These are phyloP conservation scores for Dione juno DNA, from an alignment of 2,888 invertebrate species.

Conservation along the genomic window DNA sequence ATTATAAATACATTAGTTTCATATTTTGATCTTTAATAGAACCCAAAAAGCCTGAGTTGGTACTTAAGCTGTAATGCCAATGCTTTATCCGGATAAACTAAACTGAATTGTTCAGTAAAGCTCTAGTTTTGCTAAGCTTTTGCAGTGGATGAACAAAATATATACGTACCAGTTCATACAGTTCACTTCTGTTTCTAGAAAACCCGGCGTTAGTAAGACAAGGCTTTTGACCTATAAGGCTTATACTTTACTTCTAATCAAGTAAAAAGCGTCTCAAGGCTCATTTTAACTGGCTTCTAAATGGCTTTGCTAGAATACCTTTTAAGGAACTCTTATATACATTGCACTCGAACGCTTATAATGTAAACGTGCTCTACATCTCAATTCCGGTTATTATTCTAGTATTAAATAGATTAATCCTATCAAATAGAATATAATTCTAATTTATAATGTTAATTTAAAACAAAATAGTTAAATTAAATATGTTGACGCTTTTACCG, in stretches of 20 bases:
- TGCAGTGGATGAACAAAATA: slow-evolving; percentile 7
- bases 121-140: slow-evolving; percentile 9
- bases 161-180: not conserved
- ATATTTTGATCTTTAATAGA: not conserved
- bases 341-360: not conserved
- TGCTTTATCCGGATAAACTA: slow-evolving; percentile 14
- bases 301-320: slow-evolving; percentile 26
- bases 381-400: not conserved
- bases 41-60: slow-evolving; percentile 5
- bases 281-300: slow-evolving; percentile 33
- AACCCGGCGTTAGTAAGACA: slow-evolving; percentile 15
- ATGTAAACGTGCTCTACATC: not conserved
- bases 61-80: slow-evolving; percentile 10
- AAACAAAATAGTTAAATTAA: too few species aligned
- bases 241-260: slow-evolving; percentile 37
- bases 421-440: not conserved
- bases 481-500: too few species aligned
- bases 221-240: slow-evolving; percentile 36
- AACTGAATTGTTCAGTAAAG: slow-evolving; percentile 10
- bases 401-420: too few species aligned
- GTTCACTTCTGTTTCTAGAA: slow-evolving; percentile 1
- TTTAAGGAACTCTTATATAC: slow-evolving; percentile 17
- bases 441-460: not conserved
- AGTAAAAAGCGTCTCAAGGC: slow-evolving; percentile 36
- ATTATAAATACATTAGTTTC: not conserved